A percentile compares a stretch with the other conserved stretches of the same genome.
Evolutionary conservation across 2,888 invertebrate genomes (phyloP).

Genomic region (Pogonocherus hispidulus): DNA sequence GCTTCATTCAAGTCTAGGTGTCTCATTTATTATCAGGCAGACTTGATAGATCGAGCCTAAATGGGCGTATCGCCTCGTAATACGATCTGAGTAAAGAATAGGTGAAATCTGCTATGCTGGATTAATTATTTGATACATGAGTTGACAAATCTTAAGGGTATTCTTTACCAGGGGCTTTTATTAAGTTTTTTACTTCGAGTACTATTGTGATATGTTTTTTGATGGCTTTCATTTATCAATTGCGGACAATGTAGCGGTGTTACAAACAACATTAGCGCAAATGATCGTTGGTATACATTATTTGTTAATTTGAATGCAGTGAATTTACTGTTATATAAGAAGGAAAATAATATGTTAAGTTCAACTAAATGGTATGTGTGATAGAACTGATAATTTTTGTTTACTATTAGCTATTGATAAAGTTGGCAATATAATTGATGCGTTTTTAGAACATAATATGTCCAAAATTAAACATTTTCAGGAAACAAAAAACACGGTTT

Average conservation of each 20-base stretch:
- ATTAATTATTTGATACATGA: conserved; percentile 55
- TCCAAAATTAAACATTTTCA: no score
- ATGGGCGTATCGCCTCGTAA: conserved; percentile 50
- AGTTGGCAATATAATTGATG: no score
- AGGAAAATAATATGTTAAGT: no score
- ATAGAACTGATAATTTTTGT: no score
- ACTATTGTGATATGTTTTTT: conserved; percentile 42
- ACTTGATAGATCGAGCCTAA: conserved; percentile 53
- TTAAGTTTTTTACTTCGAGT: conserved; percentile 31
- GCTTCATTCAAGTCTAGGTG: conserved; percentile 35
- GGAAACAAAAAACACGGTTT: no score
- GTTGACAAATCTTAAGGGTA: conserved; percentile 55
- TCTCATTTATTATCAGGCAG: conserved; percentile 36
- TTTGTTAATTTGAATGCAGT: no score
- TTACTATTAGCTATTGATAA: no score
- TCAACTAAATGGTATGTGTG: no score
- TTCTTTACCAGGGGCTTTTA: conserved; percentile 35
- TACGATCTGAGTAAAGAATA: conserved; percentile 50
- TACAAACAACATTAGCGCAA: not conserved
- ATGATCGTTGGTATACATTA: no score
- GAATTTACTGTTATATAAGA: no score
- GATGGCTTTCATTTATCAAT: conserved; percentile 42
- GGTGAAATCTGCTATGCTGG: conserved; percentile 52
- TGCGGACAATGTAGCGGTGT: not conserved
- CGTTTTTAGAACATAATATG: no score